Evolutionary conservation across 2,888 invertebrate genomes (phyloP).

Genomic region (Cephonodes hylas): DNA sequence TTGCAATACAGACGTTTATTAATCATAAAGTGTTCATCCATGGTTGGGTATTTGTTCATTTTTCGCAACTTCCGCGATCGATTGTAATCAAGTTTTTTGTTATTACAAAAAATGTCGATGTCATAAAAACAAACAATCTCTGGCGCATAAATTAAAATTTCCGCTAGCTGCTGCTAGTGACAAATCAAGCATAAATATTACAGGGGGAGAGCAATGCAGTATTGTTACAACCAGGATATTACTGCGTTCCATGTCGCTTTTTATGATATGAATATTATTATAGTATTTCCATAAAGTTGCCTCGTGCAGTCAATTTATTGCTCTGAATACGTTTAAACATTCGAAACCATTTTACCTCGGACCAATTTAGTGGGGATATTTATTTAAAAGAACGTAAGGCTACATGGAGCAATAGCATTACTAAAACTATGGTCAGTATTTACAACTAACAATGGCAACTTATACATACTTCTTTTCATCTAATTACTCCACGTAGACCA

Average conservation of each 20-base stretch:
- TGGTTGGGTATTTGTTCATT: conserved; percentile 39
- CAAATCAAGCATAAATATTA: conserved; percentile 73
- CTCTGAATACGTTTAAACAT: background rate
- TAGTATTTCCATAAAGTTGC: conserved; percentile 8
- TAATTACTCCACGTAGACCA: no score
- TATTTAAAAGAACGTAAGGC: no score
- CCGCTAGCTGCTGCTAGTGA: conserved; percentile 67
- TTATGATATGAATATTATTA: conserved; percentile 22
- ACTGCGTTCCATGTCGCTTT: conserved; percentile 27
- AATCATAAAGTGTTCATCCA: conserved; percentile 38
- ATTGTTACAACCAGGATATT: conserved; percentile 34
- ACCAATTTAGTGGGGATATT: background rate
- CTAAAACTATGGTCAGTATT: no score
- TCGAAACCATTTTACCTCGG: background rate
- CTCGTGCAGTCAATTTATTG: background rate
- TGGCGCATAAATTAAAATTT: conserved; percentile 79
- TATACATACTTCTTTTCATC: no score
- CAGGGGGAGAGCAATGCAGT: conserved; percentile 60
- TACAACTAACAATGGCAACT: no score
- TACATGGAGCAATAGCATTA: no score
- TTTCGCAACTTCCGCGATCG: conserved; percentile 66
- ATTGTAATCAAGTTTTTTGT: conserved; percentile 57
- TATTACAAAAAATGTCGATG: conserved; percentile 58
- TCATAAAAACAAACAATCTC: conserved; percentile 76
- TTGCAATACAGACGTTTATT: conserved; percentile 12